Conservation (phyloP, 2,113 vertebrate genomes). For the Furnarius figulus region DNA sequence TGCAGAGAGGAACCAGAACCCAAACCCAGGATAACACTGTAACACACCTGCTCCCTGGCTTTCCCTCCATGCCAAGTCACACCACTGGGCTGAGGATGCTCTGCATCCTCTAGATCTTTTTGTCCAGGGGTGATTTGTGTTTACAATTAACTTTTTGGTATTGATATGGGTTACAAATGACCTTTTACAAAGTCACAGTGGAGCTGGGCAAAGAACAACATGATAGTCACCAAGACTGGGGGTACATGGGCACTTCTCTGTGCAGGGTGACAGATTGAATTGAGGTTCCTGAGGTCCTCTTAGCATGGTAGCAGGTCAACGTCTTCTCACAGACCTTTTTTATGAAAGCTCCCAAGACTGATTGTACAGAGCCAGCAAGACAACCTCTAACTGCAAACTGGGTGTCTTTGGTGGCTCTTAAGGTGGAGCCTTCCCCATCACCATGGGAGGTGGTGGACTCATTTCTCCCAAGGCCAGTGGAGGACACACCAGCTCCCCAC, state of each 20-base stretch:
- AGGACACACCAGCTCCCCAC: background rate
- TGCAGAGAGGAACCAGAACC: background rate
- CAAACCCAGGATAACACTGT: background rate
- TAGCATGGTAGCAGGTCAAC: background rate
- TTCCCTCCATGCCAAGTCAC: background rate
- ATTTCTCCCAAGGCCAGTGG: background rate
- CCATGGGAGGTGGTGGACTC: background rate
- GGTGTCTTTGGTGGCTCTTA: background rate
- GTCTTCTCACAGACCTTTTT: background rate
- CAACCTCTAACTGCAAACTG: background rate
- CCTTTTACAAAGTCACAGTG: background rate
- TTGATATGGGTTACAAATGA: background rate
- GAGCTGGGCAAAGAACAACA: background rate
- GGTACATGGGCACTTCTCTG: background rate
- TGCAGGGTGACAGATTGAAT: background rate
- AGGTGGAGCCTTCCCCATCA: background rate
- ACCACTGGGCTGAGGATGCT: rapidly evolving
- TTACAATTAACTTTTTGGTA: background rate
- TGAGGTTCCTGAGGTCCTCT: background rate
- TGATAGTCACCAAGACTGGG: background rate
- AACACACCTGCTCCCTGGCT: rapidly evolving
- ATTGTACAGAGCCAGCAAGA: background rate
- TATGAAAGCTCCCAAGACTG: background rate
- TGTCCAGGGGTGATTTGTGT: background rate
- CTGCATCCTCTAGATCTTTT: background rate